Evolutionary conservation across 2,888 invertebrate species (phyloP).

Genomic region (Athetis lepigone): DNA sequence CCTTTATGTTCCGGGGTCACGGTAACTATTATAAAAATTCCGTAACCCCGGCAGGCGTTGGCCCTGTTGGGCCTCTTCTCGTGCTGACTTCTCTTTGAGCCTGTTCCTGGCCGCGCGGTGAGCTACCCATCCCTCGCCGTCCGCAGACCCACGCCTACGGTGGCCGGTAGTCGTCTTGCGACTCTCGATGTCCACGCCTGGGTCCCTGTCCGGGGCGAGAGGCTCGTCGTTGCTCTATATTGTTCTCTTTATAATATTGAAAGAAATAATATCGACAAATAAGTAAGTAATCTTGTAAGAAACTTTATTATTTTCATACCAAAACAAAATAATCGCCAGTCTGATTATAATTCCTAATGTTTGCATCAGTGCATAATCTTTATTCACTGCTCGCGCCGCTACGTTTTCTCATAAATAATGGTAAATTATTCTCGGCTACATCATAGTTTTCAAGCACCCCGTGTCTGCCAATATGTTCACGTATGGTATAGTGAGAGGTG

Average conservation of each 20-base stretch:
- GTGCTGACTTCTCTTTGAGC: no score
- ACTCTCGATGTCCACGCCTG: no score
- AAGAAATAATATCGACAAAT: not conserved
- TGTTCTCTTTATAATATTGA: not conserved
- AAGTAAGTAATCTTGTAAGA: slow-evolving; percentile 10
- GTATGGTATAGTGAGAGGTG: slow-evolving; percentile 8
- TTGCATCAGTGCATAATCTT: slow-evolving; percentile 22
- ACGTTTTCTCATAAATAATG: slow-evolving; percentile 36
- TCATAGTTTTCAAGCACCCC: slow-evolving; percentile 31
- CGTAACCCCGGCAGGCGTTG: no score
- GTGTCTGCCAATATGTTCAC: slow-evolving; percentile 29
- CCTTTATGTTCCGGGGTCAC: no score
- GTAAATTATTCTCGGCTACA: slow-evolving; percentile 38
- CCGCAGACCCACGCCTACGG: no score
- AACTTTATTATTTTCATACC: slow-evolving; percentile 28
- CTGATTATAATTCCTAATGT: slow-evolving; percentile 30
- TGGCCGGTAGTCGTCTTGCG: no score
- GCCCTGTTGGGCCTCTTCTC: no score
- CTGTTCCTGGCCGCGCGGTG: no score
- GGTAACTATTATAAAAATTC: no score
- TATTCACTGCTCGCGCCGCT: slow-evolving; percentile 1
- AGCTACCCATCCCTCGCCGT: no score
- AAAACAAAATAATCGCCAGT: slow-evolving; percentile 37
- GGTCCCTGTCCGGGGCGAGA: no score
- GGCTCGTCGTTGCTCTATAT: no score